These are phyloP conservation scores for Rugalucina vietnamica DNA, from an alignment of 2,888 invertebrate species.

Conservation along the genomic window DNA sequence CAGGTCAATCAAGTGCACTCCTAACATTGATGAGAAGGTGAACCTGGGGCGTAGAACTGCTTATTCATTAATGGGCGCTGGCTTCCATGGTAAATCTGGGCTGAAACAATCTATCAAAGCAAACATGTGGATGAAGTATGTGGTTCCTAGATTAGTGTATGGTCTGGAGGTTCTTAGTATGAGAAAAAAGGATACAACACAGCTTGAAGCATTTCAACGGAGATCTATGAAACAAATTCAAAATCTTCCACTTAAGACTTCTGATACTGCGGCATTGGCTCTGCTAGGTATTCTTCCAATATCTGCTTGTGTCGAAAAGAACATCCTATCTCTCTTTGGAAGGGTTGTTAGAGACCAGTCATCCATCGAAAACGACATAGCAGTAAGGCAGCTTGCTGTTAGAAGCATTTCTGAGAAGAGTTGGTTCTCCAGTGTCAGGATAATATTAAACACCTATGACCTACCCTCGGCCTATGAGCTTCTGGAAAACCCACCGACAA, in stretches of 20 bases:
- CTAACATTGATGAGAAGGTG: not conserved
- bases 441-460: not conserved
- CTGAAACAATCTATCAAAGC: not conserved
- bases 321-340: not conserved
- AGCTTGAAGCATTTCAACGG: not conserved
- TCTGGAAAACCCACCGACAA: not conserved
- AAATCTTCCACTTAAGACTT: not conserved
- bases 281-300: not conserved
- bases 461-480: not conserved
- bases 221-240: not conserved
- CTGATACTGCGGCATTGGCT: not conserved
- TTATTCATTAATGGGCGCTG: not conserved
- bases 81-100: not conserved
- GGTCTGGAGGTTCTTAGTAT: not conserved
- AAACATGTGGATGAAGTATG: not conserved
- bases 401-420: no score
- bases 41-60: not conserved
- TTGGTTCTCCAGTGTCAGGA: no score
- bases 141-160: not conserved
- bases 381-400: not conserved
- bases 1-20: no score
- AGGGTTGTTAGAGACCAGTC: not conserved
- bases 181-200: not conserved
- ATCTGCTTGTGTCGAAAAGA: not conserved
- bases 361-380: not conserved